Evolutionary conservation across 2,888 invertebrate species (phyloP).

Genomic region (Macropis europaea): DNA sequence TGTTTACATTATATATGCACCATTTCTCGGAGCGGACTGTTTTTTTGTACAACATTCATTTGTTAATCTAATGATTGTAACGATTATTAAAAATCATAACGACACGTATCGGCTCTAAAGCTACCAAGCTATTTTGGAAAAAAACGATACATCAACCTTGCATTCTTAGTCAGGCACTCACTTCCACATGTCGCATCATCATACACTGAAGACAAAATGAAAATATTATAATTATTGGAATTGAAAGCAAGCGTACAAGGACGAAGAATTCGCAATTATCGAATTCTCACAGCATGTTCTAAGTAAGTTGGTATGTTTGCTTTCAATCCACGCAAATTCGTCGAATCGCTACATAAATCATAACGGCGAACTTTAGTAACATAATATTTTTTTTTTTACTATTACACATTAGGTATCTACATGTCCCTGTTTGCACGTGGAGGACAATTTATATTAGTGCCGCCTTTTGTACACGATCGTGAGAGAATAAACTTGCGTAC

Average conservation of each 20-base stretch:
- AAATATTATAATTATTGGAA: conserved; percentile 30
- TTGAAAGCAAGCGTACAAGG: conserved; percentile 50
- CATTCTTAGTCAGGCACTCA: conserved; percentile 49
- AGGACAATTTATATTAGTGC: conserved; percentile 51
- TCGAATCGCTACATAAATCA: conserved; percentile 18
- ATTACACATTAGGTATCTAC: conserved; percentile 60
- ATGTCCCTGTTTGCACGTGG: conserved; percentile 19
- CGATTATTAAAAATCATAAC: conserved; percentile 54
- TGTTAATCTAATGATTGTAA: conserved; percentile 42
- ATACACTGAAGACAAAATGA: conserved; percentile 37
- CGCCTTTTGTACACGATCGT: conserved; percentile 45
- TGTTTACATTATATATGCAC: conserved; percentile 12
- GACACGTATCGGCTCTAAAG: conserved; percentile 49
- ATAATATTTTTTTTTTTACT: conserved; percentile 34
- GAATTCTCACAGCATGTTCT: conserved; percentile 2
- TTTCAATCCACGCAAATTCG: conserved; percentile 27
- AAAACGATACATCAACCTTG: conserved; percentile 41
- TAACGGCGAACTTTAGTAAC: conserved; percentile 29
- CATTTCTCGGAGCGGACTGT: conserved; percentile 9
- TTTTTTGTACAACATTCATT: conserved; percentile 30
- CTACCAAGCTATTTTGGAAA: conserved; percentile 58
- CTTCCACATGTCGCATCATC: conserved; percentile 34
- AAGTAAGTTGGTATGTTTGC: conserved; percentile 24
- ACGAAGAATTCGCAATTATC: conserved; percentile 10
- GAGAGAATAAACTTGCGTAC: conserved; percentile 47